A percentile compares a stretch with the other conserved stretches of the same genome.
Evolutionary conservation across 2,113 vertebrate genomes (phyloP).

Genomic region (Tinamus guttatus): DNA sequence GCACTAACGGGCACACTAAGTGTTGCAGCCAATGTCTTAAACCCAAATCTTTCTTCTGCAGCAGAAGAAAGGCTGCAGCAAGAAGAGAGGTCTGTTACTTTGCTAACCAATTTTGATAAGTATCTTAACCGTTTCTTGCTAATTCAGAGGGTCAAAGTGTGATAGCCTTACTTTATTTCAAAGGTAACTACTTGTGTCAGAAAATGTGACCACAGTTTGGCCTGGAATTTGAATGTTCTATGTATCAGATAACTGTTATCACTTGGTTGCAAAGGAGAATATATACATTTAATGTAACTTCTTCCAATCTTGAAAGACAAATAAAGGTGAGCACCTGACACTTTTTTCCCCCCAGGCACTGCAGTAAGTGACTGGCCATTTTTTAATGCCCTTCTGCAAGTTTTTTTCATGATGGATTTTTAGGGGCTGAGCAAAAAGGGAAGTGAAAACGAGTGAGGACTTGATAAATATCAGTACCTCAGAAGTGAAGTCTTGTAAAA

Average conservation of each 20-base stretch:
- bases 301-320: slow-evolving; percentile 65
- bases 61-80: slow-evolving; percentile 12
- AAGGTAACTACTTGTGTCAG: slow-evolving; percentile 31
- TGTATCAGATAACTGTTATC: slow-evolving; percentile 47
- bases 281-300: slow-evolving; percentile 67
- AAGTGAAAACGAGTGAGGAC: slow-evolving; percentile 26
- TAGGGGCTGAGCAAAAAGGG: slow-evolving; percentile 32
- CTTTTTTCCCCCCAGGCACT: slow-evolving; percentile 54
- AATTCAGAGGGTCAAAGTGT: slow-evolving; percentile 48
- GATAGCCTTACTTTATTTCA: slow-evolving; percentile 49
- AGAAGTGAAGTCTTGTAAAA: slow-evolving; percentile 40
- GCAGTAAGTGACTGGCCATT: slow-evolving; percentile 71
- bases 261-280: slow-evolving; percentile 72
- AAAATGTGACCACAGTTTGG: slow-evolving; percentile 40
- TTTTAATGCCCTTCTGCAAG: slow-evolving; percentile 62
- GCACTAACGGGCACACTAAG: slow-evolving; percentile 25
- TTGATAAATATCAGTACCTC: slow-evolving; percentile 41
- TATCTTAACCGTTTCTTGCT: not conserved
- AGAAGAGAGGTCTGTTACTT: slow-evolving; percentile 30
- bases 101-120: slow-evolving; percentile 47
- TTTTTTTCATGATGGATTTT: slow-evolving; percentile 42
- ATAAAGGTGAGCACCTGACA: slow-evolving; percentile 71
- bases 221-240: slow-evolving; percentile 61
- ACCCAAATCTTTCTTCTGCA: slow-evolving; percentile 36
- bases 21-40: not conserved